phyloP scores from a whole-genome alignment of 1,140 invertebrate genomes.

The Drosophila persimilis region DNA sequence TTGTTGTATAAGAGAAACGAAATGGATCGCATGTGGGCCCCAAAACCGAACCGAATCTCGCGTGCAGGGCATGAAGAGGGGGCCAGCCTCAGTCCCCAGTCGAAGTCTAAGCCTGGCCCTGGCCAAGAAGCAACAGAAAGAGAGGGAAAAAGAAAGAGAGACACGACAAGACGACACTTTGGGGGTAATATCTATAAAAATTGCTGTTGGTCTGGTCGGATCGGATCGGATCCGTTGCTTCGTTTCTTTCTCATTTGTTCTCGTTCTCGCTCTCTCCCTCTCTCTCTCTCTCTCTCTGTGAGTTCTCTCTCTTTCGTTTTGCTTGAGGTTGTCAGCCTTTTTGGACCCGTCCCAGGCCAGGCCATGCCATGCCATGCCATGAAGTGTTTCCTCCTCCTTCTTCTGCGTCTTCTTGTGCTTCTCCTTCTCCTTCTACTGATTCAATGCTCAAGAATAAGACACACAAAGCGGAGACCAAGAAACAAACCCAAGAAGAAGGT shows the following conservation, averaged over 20 bases:
- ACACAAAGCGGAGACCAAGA: constrained; percentile 59
- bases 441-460: constrained; percentile 70
- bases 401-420: constrained; percentile 18
- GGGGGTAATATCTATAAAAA: constrained; percentile 78
- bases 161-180: constrained; percentile 67
- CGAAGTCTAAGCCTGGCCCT: constrained; percentile 36
- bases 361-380: background rate
- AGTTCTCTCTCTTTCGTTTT: constrained; percentile 42
- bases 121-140: constrained; percentile 35
- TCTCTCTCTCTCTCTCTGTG: too few species aligned
- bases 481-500: constrained; percentile 38
- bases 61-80: constrained; percentile 28
- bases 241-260: constrained; percentile 1
- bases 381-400: constrained; percentile 1
- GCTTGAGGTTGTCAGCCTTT: constrained; percentile 69
- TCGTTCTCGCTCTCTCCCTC: background rate
- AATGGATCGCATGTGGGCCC: constrained; percentile 11
- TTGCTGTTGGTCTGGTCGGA: constrained; percentile 50
- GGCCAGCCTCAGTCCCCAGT: constrained; percentile 13
- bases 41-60: constrained; percentile 4
- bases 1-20: constrained; percentile 5
- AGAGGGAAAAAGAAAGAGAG: constrained; percentile 15
- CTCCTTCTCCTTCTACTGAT: constrained; percentile 24
- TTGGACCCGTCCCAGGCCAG: constrained; percentile 17
- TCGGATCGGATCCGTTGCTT: constrained; percentile 6